phyloP scores from a whole-genome alignment of 2,888 invertebrate species.

The Leptura quadrifasciata region DNA sequence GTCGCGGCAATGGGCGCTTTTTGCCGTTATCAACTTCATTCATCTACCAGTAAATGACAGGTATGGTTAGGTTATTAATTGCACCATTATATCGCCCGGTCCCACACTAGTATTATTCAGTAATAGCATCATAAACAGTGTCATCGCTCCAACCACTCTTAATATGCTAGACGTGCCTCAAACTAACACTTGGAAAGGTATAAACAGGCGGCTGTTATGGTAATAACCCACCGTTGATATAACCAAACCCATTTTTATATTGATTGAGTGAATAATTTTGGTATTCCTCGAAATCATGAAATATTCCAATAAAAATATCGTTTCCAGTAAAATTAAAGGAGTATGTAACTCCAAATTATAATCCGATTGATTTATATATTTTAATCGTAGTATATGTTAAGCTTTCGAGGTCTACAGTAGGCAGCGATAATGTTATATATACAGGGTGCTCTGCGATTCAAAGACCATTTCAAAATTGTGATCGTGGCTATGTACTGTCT shows the following conservation, averaged over 20 bases:
- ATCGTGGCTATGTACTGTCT: too few relatives aligned
- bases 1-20: constrained; percentile 17
- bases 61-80: constrained; percentile 47
- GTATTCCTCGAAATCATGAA: constrained; percentile 14
- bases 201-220: constrained; percentile 40
- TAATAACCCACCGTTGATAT: constrained; percentile 37
- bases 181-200: constrained; percentile 24
- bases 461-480: too few relatives aligned
- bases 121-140: constrained; percentile 47
- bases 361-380: too few relatives aligned
- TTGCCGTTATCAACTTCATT: constrained; percentile 34
- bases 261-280: constrained; percentile 27
- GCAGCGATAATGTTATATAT: too few relatives aligned
- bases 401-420: too few relatives aligned
- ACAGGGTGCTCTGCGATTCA: too few relatives aligned
- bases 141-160: constrained; percentile 41
- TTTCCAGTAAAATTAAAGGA: too few relatives aligned
- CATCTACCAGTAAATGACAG: constrained; percentile 45
- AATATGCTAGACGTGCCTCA: constrained; percentile 40
- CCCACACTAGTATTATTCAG: constrained; percentile 44
- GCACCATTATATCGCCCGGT: constrained; percentile 43
- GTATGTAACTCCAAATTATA: too few relatives aligned
- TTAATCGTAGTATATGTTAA: too few relatives aligned
- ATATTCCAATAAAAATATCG: neutral
- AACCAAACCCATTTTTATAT: constrained; percentile 31